Base-by-base conservation (phyloP, 1,140 invertebrate species). In the Apis mellifera region DNA sequence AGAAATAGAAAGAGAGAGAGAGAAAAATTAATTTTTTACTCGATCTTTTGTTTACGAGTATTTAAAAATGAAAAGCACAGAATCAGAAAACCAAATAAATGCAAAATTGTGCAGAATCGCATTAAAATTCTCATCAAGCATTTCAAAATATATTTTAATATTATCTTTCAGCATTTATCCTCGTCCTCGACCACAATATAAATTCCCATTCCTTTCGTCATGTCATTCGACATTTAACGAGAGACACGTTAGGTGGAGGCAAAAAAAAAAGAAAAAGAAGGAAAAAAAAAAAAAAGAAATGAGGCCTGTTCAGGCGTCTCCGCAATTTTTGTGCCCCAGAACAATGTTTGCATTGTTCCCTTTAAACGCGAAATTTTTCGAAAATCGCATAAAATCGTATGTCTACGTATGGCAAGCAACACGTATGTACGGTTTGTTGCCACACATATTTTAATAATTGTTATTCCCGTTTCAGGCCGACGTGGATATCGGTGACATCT, bases 401-500 rank as follows among this genome's bases (percentile, higher is more conserved):
- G 21, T 55, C 26, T 55, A 17, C 65, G 5, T 54, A 57, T 66
- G 72, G 52, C 17, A 54, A 17, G 2, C 7, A 23, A 17, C 57
- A 19, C 26, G n/a, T n/a, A n/a, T n/a, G n/a, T n/a, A n/a, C n/a
- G n/a, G n/a, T n/a, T n/a, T 42, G 3, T n/a, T 32, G 75, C 3
- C 7, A 50, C 15, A 50, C 15, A 13, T 32, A 32, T 52, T 62
- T 3, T 59, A 59, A 26, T 70, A 82, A 86, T 82, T 70, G 66
- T 84, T 76, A n/a, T 17, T 78, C 52, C 85, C 81, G 57, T 94
- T 94, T 17, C 93, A 96, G 95, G 93, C 94, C 88, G 95, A 94
- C 78, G 94, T 95, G 78, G 95, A 97, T 83, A 95, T 98, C 78
- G 98, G 98, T 50, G 96, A 98, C 77, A 95, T 97, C 26, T 98